Evolutionary conservation across 2,113 vertebrate species (phyloP), one percentile per base, ranked within the genome.

Genomic region (Vicugna pacos): DNA sequence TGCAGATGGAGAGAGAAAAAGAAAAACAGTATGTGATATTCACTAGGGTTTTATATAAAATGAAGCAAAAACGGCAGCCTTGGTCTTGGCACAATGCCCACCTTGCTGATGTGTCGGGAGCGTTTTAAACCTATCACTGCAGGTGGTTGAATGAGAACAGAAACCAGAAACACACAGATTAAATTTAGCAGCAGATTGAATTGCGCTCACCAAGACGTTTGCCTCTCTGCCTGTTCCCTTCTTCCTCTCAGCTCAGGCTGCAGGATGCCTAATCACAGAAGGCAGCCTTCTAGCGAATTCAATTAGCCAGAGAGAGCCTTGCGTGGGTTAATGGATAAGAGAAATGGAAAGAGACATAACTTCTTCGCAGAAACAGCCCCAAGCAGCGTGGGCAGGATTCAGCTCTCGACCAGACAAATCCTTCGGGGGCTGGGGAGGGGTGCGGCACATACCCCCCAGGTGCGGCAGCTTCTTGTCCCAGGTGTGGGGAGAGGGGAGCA

Each of bases 121-220:
- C 93, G 52, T 94, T 97, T 97, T 91, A 96, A 97, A 95, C 92
- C 88, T 91, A 91, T 88, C 98, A 24, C 95, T 81, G 96, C 97
- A 97, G 97, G 97, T 98, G 97, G 96, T 2, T 93, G 89, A 94
- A 96, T 93, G 64, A 84, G 93, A 96, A 96, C 80, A 96, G 96
- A 96, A 98, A 94, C 73, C 93, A 96, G 91, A 95, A 97, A 95
- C 65, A 28, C 26, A 79, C 85, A 93, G 97, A 98, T 96, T 97
- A 95, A 96, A 97, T 98, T 97, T 97, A 97, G 97, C 91, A 95
- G 82, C 95, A 97, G 93, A 97, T 93, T 97, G 93, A 96, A 96
- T 96, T 56, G 90, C 19, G 0, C 85, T 96, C 93, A 96, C 94
- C 82, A 86, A 96, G 93, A 94, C 22, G 3, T 84, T 96, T 62